A percentile compares a stretch with the other conserved stretches of the same genome.
Conservation (phyloP, 2,113 vertebrate genomes). For the Reinhardtius hippoglossoides region DNA sequence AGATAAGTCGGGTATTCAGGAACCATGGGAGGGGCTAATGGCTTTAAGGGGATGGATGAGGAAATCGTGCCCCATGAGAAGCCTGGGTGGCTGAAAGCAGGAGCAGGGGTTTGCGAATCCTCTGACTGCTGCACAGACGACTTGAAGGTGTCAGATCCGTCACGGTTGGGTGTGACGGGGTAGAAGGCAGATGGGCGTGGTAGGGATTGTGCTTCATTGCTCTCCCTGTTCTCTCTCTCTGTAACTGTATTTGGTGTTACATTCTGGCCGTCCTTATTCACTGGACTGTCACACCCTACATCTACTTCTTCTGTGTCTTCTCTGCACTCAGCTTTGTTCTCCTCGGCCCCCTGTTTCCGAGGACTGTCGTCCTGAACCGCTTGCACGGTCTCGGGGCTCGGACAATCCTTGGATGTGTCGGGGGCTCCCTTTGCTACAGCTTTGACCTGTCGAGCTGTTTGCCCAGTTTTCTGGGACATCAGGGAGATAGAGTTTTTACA, state of each 20-base stretch:
- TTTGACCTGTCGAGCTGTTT: conserved; percentile 77
- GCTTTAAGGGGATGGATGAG: conserved; percentile 81
- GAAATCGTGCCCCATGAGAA: conserved; percentile 84
- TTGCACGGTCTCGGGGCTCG: not conserved
- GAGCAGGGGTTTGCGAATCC: conserved; percentile 70
- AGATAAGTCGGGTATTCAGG: conserved; percentile 87
- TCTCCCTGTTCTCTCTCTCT: conserved; percentile 40
- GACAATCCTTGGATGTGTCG: conserved; percentile 47
- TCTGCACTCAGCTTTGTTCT: conserved; percentile 21
- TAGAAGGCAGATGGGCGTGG: conserved; percentile 88
- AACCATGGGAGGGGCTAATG: conserved; percentile 82
- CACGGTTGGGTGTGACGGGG: conserved; percentile 74
- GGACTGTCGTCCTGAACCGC: conserved; percentile 58
- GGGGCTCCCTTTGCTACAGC: conserved; percentile 25
- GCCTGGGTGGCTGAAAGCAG: conserved; percentile 82
- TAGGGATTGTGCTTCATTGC: conserved; percentile 37
- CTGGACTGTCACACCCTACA: conserved; percentile 52
- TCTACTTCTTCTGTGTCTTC: conserved; percentile 61
- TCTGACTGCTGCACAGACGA: conserved; percentile 68
- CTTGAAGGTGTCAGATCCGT: conserved; percentile 65
- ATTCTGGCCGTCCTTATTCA: conserved; percentile 32
- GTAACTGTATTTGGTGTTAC: conserved; percentile 52
- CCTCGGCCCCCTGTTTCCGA: conserved; percentile 56
- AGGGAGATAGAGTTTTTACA: conserved; percentile 98
- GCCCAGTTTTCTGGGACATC: conserved; percentile 87